phyloP scores from a whole-genome alignment of 2,888 invertebrate species.

The Tubulanus polymorphus region DNA sequence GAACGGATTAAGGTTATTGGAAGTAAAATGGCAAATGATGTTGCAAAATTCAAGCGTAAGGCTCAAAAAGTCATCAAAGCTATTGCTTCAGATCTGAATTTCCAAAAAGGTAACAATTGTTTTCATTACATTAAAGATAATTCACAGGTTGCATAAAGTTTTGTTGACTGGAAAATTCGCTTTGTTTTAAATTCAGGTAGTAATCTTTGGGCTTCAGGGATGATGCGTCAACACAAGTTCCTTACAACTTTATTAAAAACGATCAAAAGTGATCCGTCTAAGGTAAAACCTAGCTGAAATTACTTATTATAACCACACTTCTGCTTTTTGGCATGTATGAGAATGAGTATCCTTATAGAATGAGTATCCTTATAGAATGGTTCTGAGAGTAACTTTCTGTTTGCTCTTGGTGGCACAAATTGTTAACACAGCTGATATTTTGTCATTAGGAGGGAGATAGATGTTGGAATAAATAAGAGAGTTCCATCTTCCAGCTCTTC shows the following conservation, averaged over 20 bases:
- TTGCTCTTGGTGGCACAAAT: too few species aligned
- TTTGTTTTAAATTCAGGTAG: conserved; percentile 58
- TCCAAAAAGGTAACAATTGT: conserved; percentile 57
- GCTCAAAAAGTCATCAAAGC: conserved; percentile 68
- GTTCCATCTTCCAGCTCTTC: too few species aligned
- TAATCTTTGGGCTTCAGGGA: conserved; percentile 68
- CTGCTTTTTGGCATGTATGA: too few species aligned
- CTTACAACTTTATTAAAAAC: conserved; percentile 64
- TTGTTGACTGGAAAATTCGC: too few species aligned
- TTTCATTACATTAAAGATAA: neutral
- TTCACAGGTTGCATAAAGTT: neutral
- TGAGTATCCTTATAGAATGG: too few species aligned
- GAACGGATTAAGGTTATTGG: conserved; percentile 75
- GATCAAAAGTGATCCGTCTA: conserved; percentile 34
- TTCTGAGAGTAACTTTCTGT: too few species aligned
- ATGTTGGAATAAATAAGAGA: too few species aligned
- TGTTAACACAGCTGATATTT: too few species aligned
- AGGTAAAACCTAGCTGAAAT: conserved; percentile 22
- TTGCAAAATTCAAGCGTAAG: conserved; percentile 69
- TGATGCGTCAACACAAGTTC: conserved; percentile 74
- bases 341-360: too few species aligned
- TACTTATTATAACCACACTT: too few species aligned
- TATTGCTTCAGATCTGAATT: conserved; percentile 62
- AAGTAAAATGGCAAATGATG: conserved; percentile 76
- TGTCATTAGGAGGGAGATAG: too few species aligned